phyloP scores from a whole-genome alignment of 2,113 vertebrate species.

The Aramus guarauna region DNA sequence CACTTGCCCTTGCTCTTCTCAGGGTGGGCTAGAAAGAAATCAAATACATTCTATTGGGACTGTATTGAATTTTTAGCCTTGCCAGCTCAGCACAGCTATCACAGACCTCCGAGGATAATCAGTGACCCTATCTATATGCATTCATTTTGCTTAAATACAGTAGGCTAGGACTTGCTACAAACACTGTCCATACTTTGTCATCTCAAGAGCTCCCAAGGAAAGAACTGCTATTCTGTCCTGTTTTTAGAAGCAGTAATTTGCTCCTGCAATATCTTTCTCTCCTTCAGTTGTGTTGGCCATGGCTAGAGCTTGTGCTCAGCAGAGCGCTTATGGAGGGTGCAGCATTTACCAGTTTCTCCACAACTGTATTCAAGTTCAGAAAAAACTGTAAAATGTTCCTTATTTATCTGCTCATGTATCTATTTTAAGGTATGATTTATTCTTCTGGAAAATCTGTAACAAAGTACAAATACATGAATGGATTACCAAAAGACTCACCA shows the following conservation, averaged over 20 bases:
- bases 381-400: not conserved
- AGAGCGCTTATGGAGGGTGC: not conserved
- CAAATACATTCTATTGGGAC: not conserved
- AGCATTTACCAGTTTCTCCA: not conserved
- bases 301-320: not conserved
- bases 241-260: not conserved
- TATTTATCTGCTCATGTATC: not conserved
- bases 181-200: not conserved
- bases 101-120: not conserved
- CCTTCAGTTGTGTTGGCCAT: not conserved
- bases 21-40: not conserved
- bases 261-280: not conserved
- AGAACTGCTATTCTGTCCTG: not conserved
- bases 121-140: not conserved
- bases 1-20: not conserved
- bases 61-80: not conserved
- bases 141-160: not conserved
- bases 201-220: not conserved
- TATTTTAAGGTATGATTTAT: not conserved
- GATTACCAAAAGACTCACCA: not conserved
- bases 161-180: not conserved
- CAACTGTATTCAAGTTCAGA: not conserved
- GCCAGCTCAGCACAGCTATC: not conserved
- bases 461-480: not conserved
- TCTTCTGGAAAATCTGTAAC: not conserved